Evolutionary conservation across 2,797 vertebrate genomes (phyloP).

Genomic region (Chromobotia macracanthus): DNA sequence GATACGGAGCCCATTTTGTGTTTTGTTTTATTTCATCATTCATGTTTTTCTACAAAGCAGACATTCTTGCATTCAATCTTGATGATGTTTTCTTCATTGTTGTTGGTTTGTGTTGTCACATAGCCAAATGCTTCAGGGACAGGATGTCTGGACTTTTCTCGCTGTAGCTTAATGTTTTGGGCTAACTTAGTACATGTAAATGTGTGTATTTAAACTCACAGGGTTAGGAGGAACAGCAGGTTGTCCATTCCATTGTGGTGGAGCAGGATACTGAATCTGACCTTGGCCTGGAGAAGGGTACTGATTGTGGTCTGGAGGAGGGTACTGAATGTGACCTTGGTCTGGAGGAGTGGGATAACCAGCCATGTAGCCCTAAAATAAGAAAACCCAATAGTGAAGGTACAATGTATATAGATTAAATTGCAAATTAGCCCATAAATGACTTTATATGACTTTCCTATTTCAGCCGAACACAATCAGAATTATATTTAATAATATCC

Average conservation of each 20-base stretch:
- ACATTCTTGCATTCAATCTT: too few species aligned
- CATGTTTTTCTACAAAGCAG: too few species aligned
- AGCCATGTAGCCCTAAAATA: conserved; percentile 25
- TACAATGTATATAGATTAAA: not conserved
- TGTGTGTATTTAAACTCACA: conserved; percentile 40
- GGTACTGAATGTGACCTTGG: conserved; percentile 51
- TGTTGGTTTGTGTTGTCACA: too few species aligned
- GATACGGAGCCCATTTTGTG: too few species aligned
- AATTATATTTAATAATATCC: too few species aligned
- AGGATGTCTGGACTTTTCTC: not conserved
- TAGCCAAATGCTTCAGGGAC: too few species aligned
- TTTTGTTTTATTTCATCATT: too few species aligned
- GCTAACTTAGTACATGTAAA: not conserved
- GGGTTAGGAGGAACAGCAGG: conserved; percentile 49
- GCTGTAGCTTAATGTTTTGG: not conserved
- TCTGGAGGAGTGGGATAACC: conserved; percentile 30
- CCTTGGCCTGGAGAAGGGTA: not conserved
- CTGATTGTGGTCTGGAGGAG: conserved; percentile 45
- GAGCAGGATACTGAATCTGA: not conserved
- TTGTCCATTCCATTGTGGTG: conserved; percentile 56
- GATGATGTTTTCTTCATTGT: too few species aligned
- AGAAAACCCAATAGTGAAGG: not conserved
- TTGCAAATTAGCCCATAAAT: too few species aligned
- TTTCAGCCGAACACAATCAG: too few species aligned
- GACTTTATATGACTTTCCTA: too few species aligned